Evolutionary conservation across 2,113 vertebrate species (phyloP), one percentile per base, ranked within the genome.

Genomic region (Seriola dumerili): DNA sequence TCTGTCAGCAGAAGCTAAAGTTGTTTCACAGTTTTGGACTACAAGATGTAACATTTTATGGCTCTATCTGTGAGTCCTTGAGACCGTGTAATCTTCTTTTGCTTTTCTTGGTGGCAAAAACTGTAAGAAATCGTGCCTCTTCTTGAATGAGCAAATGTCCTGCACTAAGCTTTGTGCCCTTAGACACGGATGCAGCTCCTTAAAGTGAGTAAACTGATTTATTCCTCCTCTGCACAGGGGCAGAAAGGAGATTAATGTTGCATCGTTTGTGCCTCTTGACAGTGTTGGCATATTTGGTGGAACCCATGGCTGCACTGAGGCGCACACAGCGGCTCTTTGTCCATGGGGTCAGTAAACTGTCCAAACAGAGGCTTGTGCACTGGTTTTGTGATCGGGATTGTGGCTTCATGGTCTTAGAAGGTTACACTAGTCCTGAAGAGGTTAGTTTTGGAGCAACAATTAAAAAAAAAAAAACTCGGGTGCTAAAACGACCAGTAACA

Each of bases 281-380:
- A 58, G 32, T 36, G 63, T 64, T 50, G 66, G 65, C 68, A 42
- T 73, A 69, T 85, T 34, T 62, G 13, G 69, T 59, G 57, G 19
- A 73, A 68, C 38, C 64, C 64, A 58, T 68, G 44, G 61, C 63
- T 83, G 58, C 7, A 25, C 50, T 2, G 57, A 34, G 67, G 23
- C 12, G 2, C 62, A 72, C n/a, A 77, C n/a, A 65, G 55, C 69
- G 48, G 69, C 36, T 68, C 72, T 80, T 71, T 74, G 63, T 74
- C 32, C 1, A 16, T 25, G 10, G 2, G 21, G 21, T 58, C 14
- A 16, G 40, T 69, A 8, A 54, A 55, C 38, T 9, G 21, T 57
- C 59, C 21, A 38, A 58, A 76, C 40, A 34, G 67, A 58, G 34
- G 19, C 59, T 67, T 5, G 32, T 64, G 64, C 23, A 1, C 44